Evolutionary conservation across 2,888 invertebrate species (phyloP), one percentile per base, ranked within the genome.

Genomic region (Byasa hedistus): DNA sequence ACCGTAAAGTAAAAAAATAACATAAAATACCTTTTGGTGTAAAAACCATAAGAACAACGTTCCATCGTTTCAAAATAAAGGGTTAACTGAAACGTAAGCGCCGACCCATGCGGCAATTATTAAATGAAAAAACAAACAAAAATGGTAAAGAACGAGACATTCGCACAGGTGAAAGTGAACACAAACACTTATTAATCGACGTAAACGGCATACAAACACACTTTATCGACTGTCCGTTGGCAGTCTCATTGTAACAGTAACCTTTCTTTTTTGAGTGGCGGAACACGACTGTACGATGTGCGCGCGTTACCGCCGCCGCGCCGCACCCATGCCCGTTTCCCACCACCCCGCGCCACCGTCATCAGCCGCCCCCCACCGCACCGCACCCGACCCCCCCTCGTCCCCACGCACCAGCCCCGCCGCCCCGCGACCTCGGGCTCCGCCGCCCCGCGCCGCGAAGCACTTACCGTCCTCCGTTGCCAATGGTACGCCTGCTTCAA

Each of bases 1-100:
- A 84, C 78, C 78, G 81, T 87, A 88, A 86, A 91, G 89, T 88
- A 89, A 89, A 91, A 86, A 67, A 90, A 89, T 82, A 87, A 89
- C 88, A 91, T 90, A 93, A 94, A 94, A 94, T 94, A 95, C 95
- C 95, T 95, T 94, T 95, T 95, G 88, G 95, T 94, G 94, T 94
- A 95, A 94, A 95, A 95, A 93, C 94, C 95, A 93, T 94, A 94
- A 93, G 94, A 94, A 93, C 95, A 94, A 93, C 95, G 94, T 94
- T 95, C 95, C 95, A 95, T 95, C 93, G 93, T 94, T 94, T 93
- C 91, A 92, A 92, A 91, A 87, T 90, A 90, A 92, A 90, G 84
- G 84, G 84, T 89, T 87, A 90, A 89, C 91, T 91, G 89, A 90
- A 89, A 90, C 89, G 85, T 85, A 88, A 90, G 87, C 89, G 86